Base-by-base conservation (phyloP, 2,113 vertebrate genomes). In the Ascaphus truei region DNA sequence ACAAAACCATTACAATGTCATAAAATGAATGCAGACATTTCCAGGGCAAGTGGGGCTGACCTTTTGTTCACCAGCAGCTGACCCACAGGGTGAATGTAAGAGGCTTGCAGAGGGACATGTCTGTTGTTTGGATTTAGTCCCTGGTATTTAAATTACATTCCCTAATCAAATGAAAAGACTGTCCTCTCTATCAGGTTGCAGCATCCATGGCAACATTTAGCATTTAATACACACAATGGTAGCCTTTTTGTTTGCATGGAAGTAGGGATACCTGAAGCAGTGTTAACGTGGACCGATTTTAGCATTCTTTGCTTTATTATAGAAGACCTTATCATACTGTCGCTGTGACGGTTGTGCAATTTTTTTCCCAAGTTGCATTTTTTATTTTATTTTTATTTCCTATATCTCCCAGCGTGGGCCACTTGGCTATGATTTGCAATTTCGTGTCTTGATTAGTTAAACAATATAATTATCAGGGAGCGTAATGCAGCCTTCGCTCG, bases 361-460 rank as follows among this genome's bases (percentile, higher is more conserved):
- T 90, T 91, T 91, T 89, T 90, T 85, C n/a, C 89, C 86, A 85
- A 85, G 86, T 86, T 83, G 84, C 83, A 85, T 85, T 83, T 90
- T 84, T 81, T 91, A 84, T 88, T 86, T 88, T 89, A 87, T 89
- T 86, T 29, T 18, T 25, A 29, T 53, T 33, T 62, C n/a, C n/a
- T n/a, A n/a, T 86, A 89, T 90, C 85, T 87, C 81, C 78, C 80
- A 88, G 86, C 89, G 86, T 90, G n/a, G 86, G 89, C 86, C 91
- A 90, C 89, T 73, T 34, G 81, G 87, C 88, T 88, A 81, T 86
- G 87, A 91, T 91, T 92, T 89, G 88, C 87, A 92, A 89, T 88
- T 88, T 91, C n/a, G n/a, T n/a, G n/a, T 90, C 87, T 90, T 89
- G 88, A 89, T 90, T 91, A 91, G 92, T 92, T 92, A 90, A 91